Base-by-base conservation (phyloP, 2,113 vertebrate species). In the Melanocharis versteri region DNA sequence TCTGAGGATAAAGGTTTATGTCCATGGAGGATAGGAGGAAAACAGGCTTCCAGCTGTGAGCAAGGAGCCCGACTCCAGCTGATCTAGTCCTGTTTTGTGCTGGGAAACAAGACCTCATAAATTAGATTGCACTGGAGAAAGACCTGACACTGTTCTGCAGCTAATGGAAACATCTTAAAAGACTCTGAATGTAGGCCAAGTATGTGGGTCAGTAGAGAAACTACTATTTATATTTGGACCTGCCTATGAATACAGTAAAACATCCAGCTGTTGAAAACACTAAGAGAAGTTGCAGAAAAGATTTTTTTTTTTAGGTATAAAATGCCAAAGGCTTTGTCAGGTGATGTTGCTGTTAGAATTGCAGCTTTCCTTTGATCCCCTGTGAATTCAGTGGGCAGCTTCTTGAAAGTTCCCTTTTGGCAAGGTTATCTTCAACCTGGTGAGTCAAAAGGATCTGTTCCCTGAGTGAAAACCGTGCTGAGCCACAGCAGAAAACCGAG, bases 191-290 rank as follows among this genome's bases (percentile, higher is more conserved):
- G 57, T 89, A 87, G 91, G 94, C 94, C 94, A 96, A 97, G 73
- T 82, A 93, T 95, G 87, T 93, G 89, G 95, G 93, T 94, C 95
- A 97, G 87, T 84, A 87, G 91, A 97, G 95, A 89, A 94, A 89
- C 76, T 82, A 23, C 80, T 89, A 87, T 91, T 94, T 94, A 60
- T 93, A 76, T 89, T 95, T 94, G 81, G 93, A 93, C 40, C 77
- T 93, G 87, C 77, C 56, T 91, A 5, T 75, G 87, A 94, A 79
- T 72, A 33, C 69, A 89, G 83, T 71, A 72, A 79, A 91, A 93
- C 64, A 92, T 79, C 65, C 93, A 95, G 94, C 95, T 97, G 89
- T 75, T 95, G 89, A 91, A 94, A 96, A 89, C 48, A 56, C 61
- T 28, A 68, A 13, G 26, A 83, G 75, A 78, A 83, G 23, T 50